Percentiles rank a stretch among this genome's conserved stretches.
These are phyloP conservation scores for Carpatolechia fugitivella DNA, from an alignment of 2,888 invertebrate genomes.

Conservation along the genomic window DNA sequence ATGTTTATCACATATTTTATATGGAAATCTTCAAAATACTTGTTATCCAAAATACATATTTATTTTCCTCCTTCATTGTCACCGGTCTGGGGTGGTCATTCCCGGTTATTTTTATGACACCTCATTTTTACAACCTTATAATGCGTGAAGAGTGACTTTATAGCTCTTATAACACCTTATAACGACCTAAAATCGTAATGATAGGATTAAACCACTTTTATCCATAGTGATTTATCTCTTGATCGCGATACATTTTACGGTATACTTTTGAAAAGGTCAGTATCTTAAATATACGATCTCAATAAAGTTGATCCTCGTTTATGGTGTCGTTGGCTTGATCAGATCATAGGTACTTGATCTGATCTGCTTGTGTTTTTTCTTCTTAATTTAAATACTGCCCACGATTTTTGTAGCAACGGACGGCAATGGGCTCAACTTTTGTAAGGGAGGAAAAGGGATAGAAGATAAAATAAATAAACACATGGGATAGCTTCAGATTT, in stretches of 20 bases:
- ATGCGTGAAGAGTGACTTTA: slow-evolving; percentile 70
- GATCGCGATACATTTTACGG: slow-evolving; percentile 13
- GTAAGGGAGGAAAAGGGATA: no score
- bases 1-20: no score
- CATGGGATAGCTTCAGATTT: no score
- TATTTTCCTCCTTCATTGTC: not conserved
- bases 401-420: no score
- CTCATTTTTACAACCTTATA: slow-evolving; percentile 59
- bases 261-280: not conserved
- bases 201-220: slow-evolving; percentile 57
- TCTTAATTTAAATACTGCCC: no score
- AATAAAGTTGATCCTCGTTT: slow-evolving; percentile 10
- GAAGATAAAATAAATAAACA: no score
- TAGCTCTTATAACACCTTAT: slow-evolving; percentile 69
- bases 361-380: no score
- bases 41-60: not conserved
- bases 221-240: slow-evolving; percentile 65
- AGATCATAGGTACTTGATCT: not conserved
- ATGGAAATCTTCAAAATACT: no score
- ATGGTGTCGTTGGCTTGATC: not conserved
- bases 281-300: not conserved
- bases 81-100: slow-evolving; percentile 53
- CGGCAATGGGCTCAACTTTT: no score
- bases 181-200: slow-evolving; percentile 54
- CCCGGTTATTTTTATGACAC: slow-evolving; percentile 50